These are phyloP conservation scores for Drosophila obscura DNA, from an alignment of 1,140 invertebrate genomes.

Conservation along the genomic window DNA sequence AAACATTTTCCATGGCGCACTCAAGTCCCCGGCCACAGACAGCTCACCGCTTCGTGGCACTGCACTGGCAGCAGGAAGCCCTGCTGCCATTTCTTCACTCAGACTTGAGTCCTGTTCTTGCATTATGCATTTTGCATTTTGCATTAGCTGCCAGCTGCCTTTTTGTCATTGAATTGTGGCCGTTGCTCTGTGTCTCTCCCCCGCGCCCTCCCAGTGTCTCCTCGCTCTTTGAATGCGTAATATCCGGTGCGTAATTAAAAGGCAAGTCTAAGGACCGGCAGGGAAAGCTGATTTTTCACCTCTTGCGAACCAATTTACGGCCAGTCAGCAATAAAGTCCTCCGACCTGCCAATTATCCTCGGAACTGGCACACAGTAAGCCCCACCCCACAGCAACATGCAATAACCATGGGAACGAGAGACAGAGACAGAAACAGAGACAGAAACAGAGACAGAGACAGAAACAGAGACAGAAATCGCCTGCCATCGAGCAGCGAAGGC, in stretches of 20 bases:
- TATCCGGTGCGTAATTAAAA: slow-evolving; percentile 49
- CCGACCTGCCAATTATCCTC: background rate
- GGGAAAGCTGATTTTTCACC: background rate
- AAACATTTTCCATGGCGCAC: slow-evolving; percentile 42
- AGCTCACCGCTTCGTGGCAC: too few species aligned
- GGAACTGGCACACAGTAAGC: too few species aligned
- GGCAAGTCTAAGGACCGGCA: background rate
- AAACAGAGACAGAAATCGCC: too few species aligned
- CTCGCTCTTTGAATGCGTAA: slow-evolving; percentile 26
- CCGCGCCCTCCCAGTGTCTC: background rate
- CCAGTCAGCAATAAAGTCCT: background rate
- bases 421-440: too few species aligned
- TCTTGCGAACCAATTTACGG: slow-evolving; percentile 2
- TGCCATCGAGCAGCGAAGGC: too few species aligned
- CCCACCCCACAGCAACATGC: too few species aligned
- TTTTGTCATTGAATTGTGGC: slow-evolving; percentile 1
- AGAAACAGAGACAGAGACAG: too few species aligned
- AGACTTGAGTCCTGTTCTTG: slow-evolving; percentile 11
- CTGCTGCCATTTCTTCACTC: slow-evolving; percentile 11
- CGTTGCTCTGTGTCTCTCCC: background rate
- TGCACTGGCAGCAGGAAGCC: too few species aligned
- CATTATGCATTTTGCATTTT: slow-evolving; percentile 57
- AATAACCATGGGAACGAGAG: too few species aligned
- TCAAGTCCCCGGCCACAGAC: slow-evolving; percentile 1
- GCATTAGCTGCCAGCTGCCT: slow-evolving; percentile 39